Percentiles rank a stretch among this genome's conserved stretches.
Conservation (phyloP, 2,888 invertebrate genomes). For the Acronicta psi region DNA sequence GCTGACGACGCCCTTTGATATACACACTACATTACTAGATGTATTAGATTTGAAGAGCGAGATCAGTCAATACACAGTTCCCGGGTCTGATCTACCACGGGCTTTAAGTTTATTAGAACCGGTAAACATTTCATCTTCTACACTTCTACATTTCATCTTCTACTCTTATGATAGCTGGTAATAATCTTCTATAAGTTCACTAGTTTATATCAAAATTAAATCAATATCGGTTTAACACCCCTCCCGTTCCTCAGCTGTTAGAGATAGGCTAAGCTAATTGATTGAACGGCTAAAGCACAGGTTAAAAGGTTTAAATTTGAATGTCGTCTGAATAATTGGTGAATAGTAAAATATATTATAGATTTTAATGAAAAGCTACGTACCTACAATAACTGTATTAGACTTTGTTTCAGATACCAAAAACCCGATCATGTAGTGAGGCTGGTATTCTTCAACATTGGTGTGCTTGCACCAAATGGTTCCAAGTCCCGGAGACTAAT, state of each 20-base stretch:
- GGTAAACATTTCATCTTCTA: constrained; percentile 71
- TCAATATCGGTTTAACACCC: no score
- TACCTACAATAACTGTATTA: no score
- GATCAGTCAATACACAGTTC: constrained; percentile 70
- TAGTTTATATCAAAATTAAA: no score
- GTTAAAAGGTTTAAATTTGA: no score
- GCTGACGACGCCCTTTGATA: constrained; percentile 96
- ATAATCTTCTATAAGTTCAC: no score
- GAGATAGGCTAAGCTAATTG: no score
- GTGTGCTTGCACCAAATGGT: constrained; percentile 97
- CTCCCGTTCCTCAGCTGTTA: no score
- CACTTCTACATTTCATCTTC: not conserved
- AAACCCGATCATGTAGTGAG: constrained; percentile 93
- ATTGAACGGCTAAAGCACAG: no score
- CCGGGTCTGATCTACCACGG: constrained; percentile 87
- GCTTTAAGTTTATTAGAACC: constrained; percentile 90
- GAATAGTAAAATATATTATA: not conserved
- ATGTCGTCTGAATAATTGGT: no score
- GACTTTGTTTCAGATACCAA: constrained; percentile 88
- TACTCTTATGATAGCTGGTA: no score
- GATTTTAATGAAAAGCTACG: no score
- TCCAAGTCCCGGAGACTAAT: constrained; percentile 86
- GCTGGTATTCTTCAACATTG: constrained; percentile 98
- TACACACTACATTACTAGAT: constrained; percentile 91
- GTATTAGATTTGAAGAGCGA: constrained; percentile 87